phyloP scores from a whole-genome alignment of 37 sponge, comb jelly and placozoan genomes.

The Spongia lamella region DNA sequence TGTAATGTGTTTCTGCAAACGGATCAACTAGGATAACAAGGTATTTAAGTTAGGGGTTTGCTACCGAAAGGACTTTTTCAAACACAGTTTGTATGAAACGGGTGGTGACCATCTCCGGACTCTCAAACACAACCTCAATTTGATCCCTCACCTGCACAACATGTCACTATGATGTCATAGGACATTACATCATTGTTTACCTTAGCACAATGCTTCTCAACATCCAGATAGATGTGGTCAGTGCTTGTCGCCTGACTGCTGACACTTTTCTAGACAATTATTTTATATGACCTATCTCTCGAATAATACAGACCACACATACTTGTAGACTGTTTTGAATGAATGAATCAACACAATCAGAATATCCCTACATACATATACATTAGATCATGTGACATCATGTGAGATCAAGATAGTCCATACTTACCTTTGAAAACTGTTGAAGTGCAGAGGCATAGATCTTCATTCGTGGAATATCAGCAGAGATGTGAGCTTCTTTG shows the following conservation, averaged over 20 bases:
- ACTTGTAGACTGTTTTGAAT: constrained; percentile 42
- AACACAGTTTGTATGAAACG: constrained; percentile 56
- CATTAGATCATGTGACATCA: background rate
- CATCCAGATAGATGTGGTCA: constrained; percentile 39
- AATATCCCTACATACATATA: background rate
- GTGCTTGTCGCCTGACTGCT: background rate
- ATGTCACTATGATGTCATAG: no score
- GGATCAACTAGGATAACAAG: background rate
- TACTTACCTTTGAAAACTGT: constrained; percentile 47
- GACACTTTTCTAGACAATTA: no score
- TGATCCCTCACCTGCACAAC: constrained; percentile 69
- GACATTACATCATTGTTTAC: constrained; percentile 12
- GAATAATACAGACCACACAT: no score
- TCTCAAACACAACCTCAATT: constrained; percentile 72
- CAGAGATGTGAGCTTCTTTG: constrained; percentile 46
- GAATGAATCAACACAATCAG: constrained; percentile 41
- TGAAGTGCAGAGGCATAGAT: constrained; percentile 60
- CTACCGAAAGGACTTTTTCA: constrained; percentile 63
- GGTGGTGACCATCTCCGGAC: constrained; percentile 61
- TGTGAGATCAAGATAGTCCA: no score
- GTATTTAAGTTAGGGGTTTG: no score
- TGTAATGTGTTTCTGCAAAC: constrained; percentile 9
- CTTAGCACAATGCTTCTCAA: constrained; percentile 48
- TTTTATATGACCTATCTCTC: no score
- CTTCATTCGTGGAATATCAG: constrained; percentile 70